Evolutionary conservation across 2,888 invertebrate species (phyloP), one percentile per base, ranked within the genome.

Genomic region (Cistogaster globosa): DNA sequence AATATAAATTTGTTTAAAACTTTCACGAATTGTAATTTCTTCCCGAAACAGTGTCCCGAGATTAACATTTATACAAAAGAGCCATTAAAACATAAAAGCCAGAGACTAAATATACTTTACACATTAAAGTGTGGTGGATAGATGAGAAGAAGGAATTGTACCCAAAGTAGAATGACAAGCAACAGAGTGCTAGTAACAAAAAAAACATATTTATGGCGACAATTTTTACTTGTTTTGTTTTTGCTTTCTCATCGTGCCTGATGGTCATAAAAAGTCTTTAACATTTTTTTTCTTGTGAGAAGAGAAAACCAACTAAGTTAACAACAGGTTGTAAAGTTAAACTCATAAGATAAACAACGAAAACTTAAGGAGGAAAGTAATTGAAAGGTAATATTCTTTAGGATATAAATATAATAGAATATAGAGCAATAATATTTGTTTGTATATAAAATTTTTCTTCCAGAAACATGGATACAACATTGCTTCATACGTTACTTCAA

Each of bases 181-280:
- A 75, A 69, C 84, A 76, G 53, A 76, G 55, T 62, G 36, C 45
- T 57, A 71, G 22, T 48, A 67, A 45, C 51, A 68, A 69, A 51
- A 62, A 36, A 82, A 42, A 62, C 45, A n/a, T 32, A 72, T 76
- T 80, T 80, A 84, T 58, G 69, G 42, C 68, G 75, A 76, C 71
- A 71, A 60, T 69, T 51, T 80, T 32, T 5, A 48, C 51, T 53
- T 38, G 20, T 32, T 63, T 32, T 38, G 5, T 12, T 32, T 32
- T 32, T 55, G 51, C 18, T 26, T 12, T 32, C 18, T 0, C n/a
- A 88, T 88, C 89, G 87, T 89, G 90, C 90, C 90, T 90, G 91
- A 89, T 91, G 90, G 89, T 87, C 88, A 88, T 91, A 90, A 91
- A 90, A 89, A 88, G 89, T 88, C 88, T 87, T 87, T 89, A 53